Evolutionary conservation across 2,888 invertebrate species (phyloP).

Genomic region (Melieria omissa): DNA sequence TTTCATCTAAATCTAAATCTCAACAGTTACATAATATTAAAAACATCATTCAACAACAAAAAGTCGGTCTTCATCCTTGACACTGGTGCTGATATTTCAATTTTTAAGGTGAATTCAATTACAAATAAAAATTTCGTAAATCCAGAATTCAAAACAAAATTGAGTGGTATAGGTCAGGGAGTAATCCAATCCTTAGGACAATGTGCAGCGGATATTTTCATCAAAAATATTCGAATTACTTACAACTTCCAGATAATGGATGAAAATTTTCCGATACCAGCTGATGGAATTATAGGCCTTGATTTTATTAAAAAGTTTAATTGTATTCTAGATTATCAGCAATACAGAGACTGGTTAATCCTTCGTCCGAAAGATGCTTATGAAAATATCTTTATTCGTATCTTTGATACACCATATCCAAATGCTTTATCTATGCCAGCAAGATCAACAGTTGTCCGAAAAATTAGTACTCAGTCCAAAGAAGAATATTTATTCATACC

Average conservation of each 20-base stretch:
- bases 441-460: conserved; percentile 6
- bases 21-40: conserved; percentile 4
- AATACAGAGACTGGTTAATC: neutral
- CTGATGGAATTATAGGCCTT: conserved; percentile 1
- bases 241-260: conserved; percentile 11
- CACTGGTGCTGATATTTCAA: conserved; percentile 28
- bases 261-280: conserved; percentile 4
- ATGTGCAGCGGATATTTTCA: neutral
- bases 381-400: neutral
- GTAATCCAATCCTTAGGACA: conserved; percentile 21
- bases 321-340: neutral
- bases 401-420: neutral
- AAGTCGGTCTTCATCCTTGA: conserved; percentile 1
- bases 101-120: conserved; percentile 15
- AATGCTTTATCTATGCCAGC: neutral
- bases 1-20: conserved; percentile 23
- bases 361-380: neutral
- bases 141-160: neutral
- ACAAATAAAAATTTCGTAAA: conserved; percentile 3
- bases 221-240: neutral
- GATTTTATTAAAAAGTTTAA: conserved; percentile 16
- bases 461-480: neutral
- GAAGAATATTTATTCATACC: neutral
- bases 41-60: conserved; percentile 6
- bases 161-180: conserved; percentile 25